phyloP scores from a whole-genome alignment of 2,113 vertebrate genomes.

The Coregonus clupeaformis region DNA sequence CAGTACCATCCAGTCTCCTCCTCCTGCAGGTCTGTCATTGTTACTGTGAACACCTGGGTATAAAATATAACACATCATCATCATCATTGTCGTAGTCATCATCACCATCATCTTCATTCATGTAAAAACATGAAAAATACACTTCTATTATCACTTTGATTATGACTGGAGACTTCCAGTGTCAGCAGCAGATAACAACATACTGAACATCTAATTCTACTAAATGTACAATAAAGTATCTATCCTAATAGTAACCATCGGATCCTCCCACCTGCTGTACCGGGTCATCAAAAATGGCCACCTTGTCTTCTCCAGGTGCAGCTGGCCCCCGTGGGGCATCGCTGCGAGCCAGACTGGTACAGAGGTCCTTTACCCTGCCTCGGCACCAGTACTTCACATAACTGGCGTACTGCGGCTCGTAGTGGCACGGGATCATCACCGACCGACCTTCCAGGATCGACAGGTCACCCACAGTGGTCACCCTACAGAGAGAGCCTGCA shows the following conservation, averaged over 20 bases:
- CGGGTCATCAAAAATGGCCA: slow-evolving; percentile 64
- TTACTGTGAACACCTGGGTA: slow-evolving; percentile 63
- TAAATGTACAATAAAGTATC: no score
- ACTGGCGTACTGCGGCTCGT: slow-evolving; percentile 62
- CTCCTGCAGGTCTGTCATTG: slow-evolving; percentile 62
- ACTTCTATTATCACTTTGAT: no score
- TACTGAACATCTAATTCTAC: no score
- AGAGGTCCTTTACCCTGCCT: slow-evolving; percentile 64
- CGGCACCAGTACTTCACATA: slow-evolving; percentile 76
- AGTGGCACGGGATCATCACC: slow-evolving; percentile 65
- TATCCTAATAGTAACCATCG: no score
- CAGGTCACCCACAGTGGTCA: slow-evolving; percentile 46
- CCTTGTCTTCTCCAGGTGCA: slow-evolving; percentile 16
- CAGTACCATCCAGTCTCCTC: slow-evolving; percentile 68
- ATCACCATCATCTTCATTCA: no score
- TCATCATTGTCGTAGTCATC: no score
- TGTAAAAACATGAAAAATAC: no score
- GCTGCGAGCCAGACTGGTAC: slow-evolving; percentile 58
- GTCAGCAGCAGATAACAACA: no score
- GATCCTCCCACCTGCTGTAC: slow-evolving; percentile 39
- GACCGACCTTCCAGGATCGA: slow-evolving; percentile 61
- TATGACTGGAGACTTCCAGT: no score
- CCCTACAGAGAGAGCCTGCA: slow-evolving; percentile 48
- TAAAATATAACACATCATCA: no score
- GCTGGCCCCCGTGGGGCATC: background rate